A percentile compares a stretch with the other conserved stretches of the same genome.
Evolutionary conservation across 1,140 invertebrate genomes (phyloP).

Genomic region (Macrosteles quadrilineatus): DNA sequence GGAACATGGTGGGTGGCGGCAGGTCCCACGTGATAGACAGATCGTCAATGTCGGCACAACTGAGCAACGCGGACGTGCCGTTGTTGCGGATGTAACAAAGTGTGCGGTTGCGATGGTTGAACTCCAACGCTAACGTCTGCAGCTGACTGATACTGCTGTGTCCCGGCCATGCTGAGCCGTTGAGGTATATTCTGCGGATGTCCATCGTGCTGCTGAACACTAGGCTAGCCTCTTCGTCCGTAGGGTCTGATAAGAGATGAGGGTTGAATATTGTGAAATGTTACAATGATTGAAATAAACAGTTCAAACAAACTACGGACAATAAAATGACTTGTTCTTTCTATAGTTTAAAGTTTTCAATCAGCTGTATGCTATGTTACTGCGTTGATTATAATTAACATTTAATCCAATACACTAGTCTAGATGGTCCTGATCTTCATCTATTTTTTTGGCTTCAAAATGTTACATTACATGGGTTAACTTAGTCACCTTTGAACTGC

Average conservation of each 20-base stretch:
- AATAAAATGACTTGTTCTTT: neutral
- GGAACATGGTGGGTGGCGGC: constrained; percentile 58
- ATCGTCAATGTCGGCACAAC: constrained; percentile 64
- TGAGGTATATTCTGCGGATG: constrained; percentile 56
- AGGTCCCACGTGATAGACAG: constrained; percentile 58
- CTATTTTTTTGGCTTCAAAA: no score
- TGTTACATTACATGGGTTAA: no score
- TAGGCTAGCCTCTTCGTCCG: constrained; percentile 53
- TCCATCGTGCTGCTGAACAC: constrained; percentile 57
- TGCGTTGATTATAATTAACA: no score
- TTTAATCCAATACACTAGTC: no score
- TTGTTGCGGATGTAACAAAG: constrained; percentile 50
- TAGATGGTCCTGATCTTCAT: no score
- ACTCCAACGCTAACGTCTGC: constrained; percentile 55
- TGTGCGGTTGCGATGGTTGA: constrained; percentile 60
- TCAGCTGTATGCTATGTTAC: neutral
- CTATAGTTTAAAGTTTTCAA: constrained; percentile 15
- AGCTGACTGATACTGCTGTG: constrained; percentile 50
- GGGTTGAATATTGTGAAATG: neutral
- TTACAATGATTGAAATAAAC: no score
- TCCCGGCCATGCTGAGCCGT: constrained; percentile 54
- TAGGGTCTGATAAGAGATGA: constrained; percentile 57
- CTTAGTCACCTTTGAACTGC: no score
- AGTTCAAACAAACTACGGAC: no score
- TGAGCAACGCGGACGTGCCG: constrained; percentile 52